phyloP scores from a whole-genome alignment of 2,113 vertebrate species.

The Gallinago undulata region DNA sequence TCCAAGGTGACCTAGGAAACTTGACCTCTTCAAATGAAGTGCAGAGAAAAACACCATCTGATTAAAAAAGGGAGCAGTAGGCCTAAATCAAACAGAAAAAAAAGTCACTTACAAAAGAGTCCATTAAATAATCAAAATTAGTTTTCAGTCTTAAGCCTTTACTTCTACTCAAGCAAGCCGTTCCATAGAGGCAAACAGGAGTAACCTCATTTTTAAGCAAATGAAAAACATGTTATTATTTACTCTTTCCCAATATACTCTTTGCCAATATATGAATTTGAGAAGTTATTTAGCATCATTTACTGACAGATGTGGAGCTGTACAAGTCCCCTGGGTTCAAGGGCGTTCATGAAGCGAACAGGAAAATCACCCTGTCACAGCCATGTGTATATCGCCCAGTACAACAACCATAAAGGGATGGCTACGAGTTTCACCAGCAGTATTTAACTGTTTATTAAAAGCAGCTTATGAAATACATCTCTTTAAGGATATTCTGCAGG shows the following conservation, averaged over 20 bases:
- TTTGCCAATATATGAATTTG: neutral
- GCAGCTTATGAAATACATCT: neutral
- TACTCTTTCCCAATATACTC: neutral
- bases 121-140: neutral
- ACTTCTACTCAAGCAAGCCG: neutral
- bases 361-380: neutral
- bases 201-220: neutral
- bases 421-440: neutral
- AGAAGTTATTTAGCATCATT: neutral
- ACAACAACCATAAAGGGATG: neutral
- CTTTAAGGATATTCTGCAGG: neutral
- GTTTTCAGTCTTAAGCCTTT: neutral
- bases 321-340: neutral
- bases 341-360: neutral
- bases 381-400: neutral
- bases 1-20: constrained; percentile 40
- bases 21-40: constrained; percentile 17
- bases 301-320: neutral
- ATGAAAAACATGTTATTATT: neutral
- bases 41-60: neutral
- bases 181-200: neutral
- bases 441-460: neutral
- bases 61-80: neutral
- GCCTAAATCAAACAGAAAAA: neutral
- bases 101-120: neutral